Conservation (phyloP, 2,888 invertebrate genomes). For the Tetragonisca angustula region DNA sequence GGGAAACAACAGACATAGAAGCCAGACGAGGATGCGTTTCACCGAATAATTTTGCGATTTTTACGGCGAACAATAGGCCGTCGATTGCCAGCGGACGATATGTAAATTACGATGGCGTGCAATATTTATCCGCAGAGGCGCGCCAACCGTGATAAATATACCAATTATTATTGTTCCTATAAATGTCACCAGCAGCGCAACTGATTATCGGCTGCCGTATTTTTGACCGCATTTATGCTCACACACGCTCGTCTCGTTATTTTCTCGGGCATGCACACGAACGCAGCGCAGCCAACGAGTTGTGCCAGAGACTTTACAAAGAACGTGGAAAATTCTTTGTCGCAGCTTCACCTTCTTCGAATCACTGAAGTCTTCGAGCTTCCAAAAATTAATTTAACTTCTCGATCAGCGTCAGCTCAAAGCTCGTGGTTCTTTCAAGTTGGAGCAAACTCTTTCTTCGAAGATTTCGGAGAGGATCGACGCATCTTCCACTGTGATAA, state of each 20-base stretch:
- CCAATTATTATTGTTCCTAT: slow-evolving; percentile 65
- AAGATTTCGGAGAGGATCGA: too few species aligned
- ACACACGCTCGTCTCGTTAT: slow-evolving; percentile 54
- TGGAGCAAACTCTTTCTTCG: too few species aligned
- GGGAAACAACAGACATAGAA: neutral
- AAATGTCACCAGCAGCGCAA: slow-evolving; percentile 59
- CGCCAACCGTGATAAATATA: slow-evolving; percentile 41
- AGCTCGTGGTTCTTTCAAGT: too few species aligned
- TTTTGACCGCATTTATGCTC: slow-evolving; percentile 42
- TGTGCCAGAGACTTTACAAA: slow-evolving; percentile 56
- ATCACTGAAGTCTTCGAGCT: too few species aligned
- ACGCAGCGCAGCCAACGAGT: slow-evolving; percentile 55
- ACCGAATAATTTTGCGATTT: slow-evolving; percentile 26
- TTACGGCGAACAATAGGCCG: slow-evolving; percentile 26
- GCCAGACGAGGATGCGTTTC: neutral
- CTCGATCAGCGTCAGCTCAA: too few species aligned
- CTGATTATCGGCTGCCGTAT: slow-evolving; percentile 37
- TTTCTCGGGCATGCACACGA: slow-evolving; percentile 26
- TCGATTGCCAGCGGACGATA: slow-evolving; percentile 22
- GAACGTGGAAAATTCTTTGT: too few species aligned
- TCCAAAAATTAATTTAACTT: too few species aligned
- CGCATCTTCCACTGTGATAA: too few species aligned
- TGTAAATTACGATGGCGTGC: slow-evolving; percentile 37
- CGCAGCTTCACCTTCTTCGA: too few species aligned
- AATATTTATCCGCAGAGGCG: slow-evolving; percentile 34